A percentile compares a stretch with the other conserved stretches of the same genome.
phyloP scores from a whole-genome alignment of 2,797 vertebrate species.

The Pitangus sulphuratus region DNA sequence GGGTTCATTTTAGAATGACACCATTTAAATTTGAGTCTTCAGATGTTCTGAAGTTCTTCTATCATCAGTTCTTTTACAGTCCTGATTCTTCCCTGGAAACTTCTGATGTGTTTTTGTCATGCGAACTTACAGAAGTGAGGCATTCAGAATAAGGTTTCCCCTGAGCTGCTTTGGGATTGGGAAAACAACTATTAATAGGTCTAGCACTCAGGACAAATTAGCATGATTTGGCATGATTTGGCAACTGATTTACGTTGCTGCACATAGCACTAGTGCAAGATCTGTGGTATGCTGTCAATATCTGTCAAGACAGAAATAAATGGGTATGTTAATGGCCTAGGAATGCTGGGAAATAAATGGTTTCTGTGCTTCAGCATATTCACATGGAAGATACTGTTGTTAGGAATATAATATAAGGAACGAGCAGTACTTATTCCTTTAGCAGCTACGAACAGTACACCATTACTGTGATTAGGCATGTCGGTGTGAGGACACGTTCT shows the following conservation, averaged over 20 bases:
- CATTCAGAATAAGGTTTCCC: not conserved
- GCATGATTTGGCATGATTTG: too few species aligned
- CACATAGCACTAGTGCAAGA: not conserved
- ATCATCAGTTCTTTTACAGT: not conserved
- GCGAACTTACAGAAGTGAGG: not conserved
- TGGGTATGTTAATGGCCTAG: not conserved
- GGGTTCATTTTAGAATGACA: not conserved
- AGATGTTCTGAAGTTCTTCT: not conserved
- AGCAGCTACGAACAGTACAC: not conserved
- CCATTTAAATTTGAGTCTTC: not conserved
- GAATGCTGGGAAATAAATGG: not conserved
- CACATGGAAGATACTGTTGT: accelerated
- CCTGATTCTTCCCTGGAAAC: not conserved
- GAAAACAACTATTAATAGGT: not conserved
- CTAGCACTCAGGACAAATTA: not conserved
- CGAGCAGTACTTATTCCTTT: not conserved
- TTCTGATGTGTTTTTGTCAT: not conserved
- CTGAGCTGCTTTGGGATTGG: not conserved
- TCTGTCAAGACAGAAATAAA: not conserved
- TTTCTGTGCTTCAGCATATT: not conserved
- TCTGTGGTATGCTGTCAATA: not conserved
- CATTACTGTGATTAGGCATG: not conserved
- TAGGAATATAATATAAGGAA: not conserved
- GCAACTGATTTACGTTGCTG: not conserved
- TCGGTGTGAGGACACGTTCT: accelerated